phyloP scores from a whole-genome alignment of 2,113 vertebrate species.

The Megaptera novaeangliae region DNA sequence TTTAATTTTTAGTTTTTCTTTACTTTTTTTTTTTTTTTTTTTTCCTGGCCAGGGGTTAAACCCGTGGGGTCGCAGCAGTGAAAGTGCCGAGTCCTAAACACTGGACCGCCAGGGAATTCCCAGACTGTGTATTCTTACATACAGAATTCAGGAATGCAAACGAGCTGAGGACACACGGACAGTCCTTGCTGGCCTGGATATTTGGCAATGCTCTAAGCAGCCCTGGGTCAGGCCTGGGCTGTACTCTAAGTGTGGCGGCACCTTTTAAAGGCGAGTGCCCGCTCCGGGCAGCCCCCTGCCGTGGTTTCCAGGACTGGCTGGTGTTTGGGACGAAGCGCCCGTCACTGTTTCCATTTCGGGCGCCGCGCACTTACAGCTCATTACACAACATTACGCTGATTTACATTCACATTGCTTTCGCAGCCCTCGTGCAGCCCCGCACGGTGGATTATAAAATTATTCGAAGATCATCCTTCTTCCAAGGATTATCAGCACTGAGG shows the following conservation, averaged over 20 bases:
- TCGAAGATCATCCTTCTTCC: background rate
- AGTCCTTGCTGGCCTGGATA: background rate
- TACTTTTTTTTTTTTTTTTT: background rate
- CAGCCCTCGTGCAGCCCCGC: background rate
- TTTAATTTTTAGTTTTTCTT: background rate
- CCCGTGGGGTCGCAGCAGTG: background rate
- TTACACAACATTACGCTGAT: rapidly evolving
- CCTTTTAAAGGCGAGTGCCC: background rate
- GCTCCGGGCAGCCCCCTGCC: background rate
- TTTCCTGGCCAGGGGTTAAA: background rate
- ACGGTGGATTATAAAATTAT: background rate
- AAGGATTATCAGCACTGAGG: background rate
- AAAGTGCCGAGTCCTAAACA: no score
- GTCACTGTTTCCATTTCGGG: background rate
- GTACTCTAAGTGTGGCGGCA: rapidly evolving
- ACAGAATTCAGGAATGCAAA: background rate
- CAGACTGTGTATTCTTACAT: background rate
- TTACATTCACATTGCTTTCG: background rate
- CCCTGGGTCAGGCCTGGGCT: background rate
- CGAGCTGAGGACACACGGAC: background rate
- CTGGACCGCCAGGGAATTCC: background rate
- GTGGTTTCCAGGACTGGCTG: background rate
- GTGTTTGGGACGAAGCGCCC: background rate
- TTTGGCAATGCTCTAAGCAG: rapidly evolving
- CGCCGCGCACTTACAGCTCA: background rate